Evolutionary conservation across 2,888 invertebrate genomes (phyloP).

Genomic region (Cyclophora punctaria): DNA sequence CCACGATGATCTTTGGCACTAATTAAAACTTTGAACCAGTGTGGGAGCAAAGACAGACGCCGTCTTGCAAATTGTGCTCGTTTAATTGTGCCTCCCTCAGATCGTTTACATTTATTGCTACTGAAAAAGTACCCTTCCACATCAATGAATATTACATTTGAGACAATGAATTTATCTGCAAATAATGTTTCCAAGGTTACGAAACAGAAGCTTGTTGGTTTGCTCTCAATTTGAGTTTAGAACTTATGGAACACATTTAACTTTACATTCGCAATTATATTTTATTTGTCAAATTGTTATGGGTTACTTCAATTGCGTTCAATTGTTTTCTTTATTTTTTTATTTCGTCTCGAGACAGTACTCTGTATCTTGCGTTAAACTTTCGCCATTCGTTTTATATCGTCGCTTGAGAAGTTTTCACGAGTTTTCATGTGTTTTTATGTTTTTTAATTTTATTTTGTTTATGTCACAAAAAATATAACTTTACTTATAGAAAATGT

Average conservation of each 20-base stretch:
- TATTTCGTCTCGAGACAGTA: not conserved
- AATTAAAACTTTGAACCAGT: slow-evolving; percentile 46
- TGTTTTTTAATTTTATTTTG: no score
- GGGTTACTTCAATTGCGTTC: not conserved
- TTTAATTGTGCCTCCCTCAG: slow-evolving; percentile 44
- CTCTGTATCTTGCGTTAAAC: not conserved
- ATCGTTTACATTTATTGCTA: slow-evolving; percentile 54
- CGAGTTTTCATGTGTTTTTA: not conserved
- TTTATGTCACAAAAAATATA: no score
- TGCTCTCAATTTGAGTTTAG: not conserved
- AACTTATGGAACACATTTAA: not conserved
- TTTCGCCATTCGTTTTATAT: not conserved
- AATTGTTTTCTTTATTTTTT: not conserved
- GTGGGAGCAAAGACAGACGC: slow-evolving; percentile 36
- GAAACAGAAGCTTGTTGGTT: not conserved
- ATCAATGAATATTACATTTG: slow-evolving; percentile 29
- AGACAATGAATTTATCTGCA: slow-evolving; percentile 21
- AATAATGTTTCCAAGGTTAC: slow-evolving; percentile 14
- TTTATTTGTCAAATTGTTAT: not conserved
- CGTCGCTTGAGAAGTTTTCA: not conserved
- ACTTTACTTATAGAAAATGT: no score
- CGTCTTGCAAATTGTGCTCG: slow-evolving; percentile 40
- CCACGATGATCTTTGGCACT: slow-evolving; percentile 39
- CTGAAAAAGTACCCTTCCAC: slow-evolving; percentile 36
- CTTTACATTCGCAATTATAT: not conserved